phyloP scores from a whole-genome alignment of 2,797 vertebrate species.

The Carapus acus region DNA sequence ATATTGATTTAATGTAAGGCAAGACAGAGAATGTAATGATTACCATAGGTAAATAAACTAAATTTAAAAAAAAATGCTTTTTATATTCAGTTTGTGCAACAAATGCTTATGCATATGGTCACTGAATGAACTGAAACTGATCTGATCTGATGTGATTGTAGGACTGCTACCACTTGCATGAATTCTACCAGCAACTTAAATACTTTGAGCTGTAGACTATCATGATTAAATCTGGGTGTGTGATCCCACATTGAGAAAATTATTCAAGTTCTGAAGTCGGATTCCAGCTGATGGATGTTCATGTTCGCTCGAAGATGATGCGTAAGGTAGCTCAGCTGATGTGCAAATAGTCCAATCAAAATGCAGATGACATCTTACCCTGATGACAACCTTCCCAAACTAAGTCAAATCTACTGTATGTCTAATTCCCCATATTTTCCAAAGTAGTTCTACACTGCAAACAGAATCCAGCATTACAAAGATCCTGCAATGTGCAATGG shows the following conservation, averaged over 20 bases:
- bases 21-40: conserved; percentile 13
- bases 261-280: conserved; percentile 49
- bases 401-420: conserved; percentile 12
- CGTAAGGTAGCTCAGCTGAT: conserved; percentile 34
- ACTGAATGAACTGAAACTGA: background rate
- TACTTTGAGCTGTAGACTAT: conserved; percentile 29
- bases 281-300: conserved; percentile 53
- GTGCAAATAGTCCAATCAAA: conserved; percentile 23
- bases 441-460: conserved; percentile 31
- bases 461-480: conserved; percentile 30
- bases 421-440: conserved; percentile 16
- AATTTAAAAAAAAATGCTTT: conserved; percentile 3
- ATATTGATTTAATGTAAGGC: conserved; percentile 57
- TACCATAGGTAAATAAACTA: conserved; percentile 8
- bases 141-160: background rate
- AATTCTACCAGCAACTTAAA: conserved; percentile 25
- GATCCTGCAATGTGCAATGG: conserved; percentile 8
- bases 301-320: conserved; percentile 45
- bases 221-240: conserved; percentile 43
- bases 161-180: conserved; percentile 13
- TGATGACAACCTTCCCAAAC: too few relatives aligned
- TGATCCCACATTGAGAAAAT: conserved; percentile 56
- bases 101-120: conserved; percentile 1
- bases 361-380: conserved; percentile 47
- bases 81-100: conserved; percentile 8